Conservation (phyloP, 1,140 invertebrate genomes). For the Drosophila serrata region DNA sequence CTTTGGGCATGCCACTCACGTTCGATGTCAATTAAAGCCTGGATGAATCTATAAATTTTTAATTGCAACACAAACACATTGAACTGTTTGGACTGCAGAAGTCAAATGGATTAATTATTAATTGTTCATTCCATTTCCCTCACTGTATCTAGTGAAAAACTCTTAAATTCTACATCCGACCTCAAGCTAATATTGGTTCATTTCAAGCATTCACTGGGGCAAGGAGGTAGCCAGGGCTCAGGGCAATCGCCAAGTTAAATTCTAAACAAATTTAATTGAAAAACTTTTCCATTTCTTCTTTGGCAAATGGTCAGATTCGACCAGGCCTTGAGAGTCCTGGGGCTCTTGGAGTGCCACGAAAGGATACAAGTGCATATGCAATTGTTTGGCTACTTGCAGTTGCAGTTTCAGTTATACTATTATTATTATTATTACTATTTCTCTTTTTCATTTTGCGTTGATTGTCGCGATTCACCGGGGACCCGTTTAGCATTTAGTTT, state of each 20-base stretch:
- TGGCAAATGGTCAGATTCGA: constrained; percentile 64
- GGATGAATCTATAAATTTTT: constrained; percentile 52
- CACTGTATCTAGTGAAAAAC: neutral
- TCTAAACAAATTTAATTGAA: constrained; percentile 82
- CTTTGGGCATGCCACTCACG: constrained; percentile 47
- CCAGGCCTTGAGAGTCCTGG: neutral
- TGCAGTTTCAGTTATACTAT: constrained; percentile 37
- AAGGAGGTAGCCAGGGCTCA: constrained; percentile 25
- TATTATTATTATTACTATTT: constrained; percentile 35
- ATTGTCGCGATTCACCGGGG: constrained; percentile 70
- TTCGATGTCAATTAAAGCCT: constrained; percentile 46
- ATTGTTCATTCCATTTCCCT: constrained; percentile 24
- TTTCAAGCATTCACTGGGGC: constrained; percentile 21
- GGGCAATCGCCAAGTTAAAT: constrained; percentile 73
- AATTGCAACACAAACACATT: constrained; percentile 45
- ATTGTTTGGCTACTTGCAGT: constrained; percentile 70
- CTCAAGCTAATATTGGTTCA: constrained; percentile 23
- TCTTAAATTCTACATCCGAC: constrained; percentile 17
- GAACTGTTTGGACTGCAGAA: constrained; percentile 27
- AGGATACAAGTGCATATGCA: constrained; percentile 75
- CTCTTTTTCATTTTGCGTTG: constrained; percentile 26
- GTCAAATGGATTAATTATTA: constrained; percentile 47
- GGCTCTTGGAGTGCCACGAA: constrained; percentile 32
- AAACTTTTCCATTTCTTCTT: constrained; percentile 64
- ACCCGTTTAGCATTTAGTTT: constrained; percentile 75